These are phyloP conservation scores for Temnothorax nylanderi DNA, from an alignment of 1,140 invertebrate species.

Conservation along the genomic window DNA sequence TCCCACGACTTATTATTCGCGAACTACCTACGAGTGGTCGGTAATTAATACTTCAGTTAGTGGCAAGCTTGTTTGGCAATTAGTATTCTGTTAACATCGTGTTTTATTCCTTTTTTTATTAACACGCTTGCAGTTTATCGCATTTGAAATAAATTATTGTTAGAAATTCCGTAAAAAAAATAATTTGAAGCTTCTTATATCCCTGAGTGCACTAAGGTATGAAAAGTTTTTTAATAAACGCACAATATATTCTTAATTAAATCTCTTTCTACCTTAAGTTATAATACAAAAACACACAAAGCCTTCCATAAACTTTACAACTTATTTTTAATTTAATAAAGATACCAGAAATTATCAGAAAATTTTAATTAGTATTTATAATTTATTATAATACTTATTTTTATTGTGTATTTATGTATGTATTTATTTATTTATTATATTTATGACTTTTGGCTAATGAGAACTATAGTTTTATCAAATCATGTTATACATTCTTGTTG, in stretches of 20 bases:
- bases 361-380: background rate
- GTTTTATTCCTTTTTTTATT: constrained; percentile 11
- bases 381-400: background rate
- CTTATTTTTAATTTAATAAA: background rate
- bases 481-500: background rate
- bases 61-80: constrained; percentile 24
- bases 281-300: background rate
- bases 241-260: background rate
- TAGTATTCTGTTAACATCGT: constrained; percentile 29
- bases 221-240: background rate
- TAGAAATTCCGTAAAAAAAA: background rate
- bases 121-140: background rate
- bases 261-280: no score
- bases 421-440: background rate
- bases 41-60: constrained; percentile 48
- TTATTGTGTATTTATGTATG: background rate
- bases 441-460: background rate
- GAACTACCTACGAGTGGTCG: constrained; percentile 15
- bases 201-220: background rate
- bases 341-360: background rate
- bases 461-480: background rate
- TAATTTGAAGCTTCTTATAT: background rate
- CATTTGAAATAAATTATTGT: constrained; percentile 10
- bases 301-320: no score
- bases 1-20: constrained; percentile 31